Percentiles rank a stretch among this genome's conserved stretches.
Evolutionary conservation across 1,140 invertebrate species (phyloP).

Genomic region (Heliconius hermathena): DNA sequence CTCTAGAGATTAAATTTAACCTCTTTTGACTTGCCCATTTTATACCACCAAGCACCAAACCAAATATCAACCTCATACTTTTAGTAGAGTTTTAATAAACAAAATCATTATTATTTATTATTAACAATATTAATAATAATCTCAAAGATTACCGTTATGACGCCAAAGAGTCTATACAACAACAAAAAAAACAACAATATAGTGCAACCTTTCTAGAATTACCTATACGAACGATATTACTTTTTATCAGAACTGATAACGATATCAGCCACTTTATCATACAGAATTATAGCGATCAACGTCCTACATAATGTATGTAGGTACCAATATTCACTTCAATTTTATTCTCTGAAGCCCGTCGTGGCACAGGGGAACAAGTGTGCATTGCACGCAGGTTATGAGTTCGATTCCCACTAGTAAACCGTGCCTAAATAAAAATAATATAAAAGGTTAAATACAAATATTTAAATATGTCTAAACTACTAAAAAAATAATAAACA

Average conservation of each 20-base stretch:
- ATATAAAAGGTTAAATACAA: no score
- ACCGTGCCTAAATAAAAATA: no score
- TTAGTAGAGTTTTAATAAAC: neutral
- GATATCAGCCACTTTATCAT: neutral
- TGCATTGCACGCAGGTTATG: no score
- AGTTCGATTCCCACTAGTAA: no score
- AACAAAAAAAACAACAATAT: neutral
- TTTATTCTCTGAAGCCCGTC: no score
- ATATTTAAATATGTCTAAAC: no score
- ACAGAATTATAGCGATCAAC: neutral
- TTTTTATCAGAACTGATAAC: neutral
- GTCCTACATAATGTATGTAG: neutral
- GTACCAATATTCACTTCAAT: neutral
- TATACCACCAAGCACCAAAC: no score
- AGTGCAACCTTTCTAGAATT: neutral
- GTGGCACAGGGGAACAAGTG: no score
- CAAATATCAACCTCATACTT: no score
- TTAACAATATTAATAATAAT: neutral
- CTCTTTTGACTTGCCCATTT: no score
- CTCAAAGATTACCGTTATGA: neutral
- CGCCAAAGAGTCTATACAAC: neutral
- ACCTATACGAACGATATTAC: slow-evolving; percentile 4
- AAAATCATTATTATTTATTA: neutral
- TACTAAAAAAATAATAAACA: no score
- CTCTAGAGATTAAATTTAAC: no score